Conservation (phyloP, 2,888 invertebrate genomes). For the Crocallis elinguaria region DNA sequence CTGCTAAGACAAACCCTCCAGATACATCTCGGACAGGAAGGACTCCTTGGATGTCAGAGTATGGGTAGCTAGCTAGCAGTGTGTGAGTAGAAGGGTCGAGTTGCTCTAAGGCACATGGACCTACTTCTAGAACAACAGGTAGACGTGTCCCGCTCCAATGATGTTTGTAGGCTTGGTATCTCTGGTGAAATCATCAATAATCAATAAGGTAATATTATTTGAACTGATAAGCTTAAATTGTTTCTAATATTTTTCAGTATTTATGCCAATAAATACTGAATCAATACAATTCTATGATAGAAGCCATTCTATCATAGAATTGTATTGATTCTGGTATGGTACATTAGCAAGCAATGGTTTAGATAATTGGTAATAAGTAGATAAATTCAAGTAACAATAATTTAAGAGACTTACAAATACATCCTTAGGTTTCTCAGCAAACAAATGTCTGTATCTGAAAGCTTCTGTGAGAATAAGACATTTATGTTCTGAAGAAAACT, state of each 20-base stretch:
- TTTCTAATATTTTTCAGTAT: too few species aligned
- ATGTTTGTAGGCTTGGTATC: constrained; percentile 96
- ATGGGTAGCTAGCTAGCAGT: constrained; percentile 87
- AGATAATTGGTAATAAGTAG: background rate
- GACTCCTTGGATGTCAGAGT: constrained; percentile 76
- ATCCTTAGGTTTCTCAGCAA: constrained; percentile 92
- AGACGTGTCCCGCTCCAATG: constrained; percentile 98
- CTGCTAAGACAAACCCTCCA: constrained; percentile 96
- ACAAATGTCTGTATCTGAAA: constrained; percentile 90
- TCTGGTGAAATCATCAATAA: constrained; percentile 76
- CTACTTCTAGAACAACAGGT: constrained; percentile 95
- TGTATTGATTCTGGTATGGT: too few species aligned
- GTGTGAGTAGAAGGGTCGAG: constrained; percentile 94
- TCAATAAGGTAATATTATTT: background rate
- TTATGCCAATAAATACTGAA: background rate
- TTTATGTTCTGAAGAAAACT: constrained; percentile 97
- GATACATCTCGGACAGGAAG: constrained; percentile 93
- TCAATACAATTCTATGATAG: too few species aligned
- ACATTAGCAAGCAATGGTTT: too few species aligned
- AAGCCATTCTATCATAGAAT: too few species aligned
- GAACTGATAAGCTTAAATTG: too few species aligned
- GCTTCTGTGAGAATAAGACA: constrained; percentile 96
- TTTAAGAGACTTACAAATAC: constrained; percentile 85
- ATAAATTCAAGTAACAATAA: background rate
- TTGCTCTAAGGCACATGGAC: constrained; percentile 96